Base-by-base conservation (phyloP, 2,113 vertebrate species). In the Trogon melanurus region DNA sequence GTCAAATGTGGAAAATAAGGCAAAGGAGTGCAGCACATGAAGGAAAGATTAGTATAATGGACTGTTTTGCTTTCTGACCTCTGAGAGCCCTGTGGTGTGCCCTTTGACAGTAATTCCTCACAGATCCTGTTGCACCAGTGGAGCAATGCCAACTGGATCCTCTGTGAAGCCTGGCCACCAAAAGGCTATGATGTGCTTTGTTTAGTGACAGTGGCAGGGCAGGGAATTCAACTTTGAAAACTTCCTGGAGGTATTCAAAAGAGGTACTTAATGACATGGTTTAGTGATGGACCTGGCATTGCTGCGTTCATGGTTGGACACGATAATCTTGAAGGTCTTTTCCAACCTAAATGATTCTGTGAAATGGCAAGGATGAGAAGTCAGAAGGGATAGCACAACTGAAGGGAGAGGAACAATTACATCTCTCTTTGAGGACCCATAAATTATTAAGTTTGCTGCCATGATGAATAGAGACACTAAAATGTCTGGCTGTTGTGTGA, bases 21-120 rank as follows among this genome's bases (percentile, higher is more conserved):
- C 9, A 1, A 62, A 89, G 8, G 36, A 79, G n/a, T n/a, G 48
- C 53, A 84, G 48, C 26, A 30, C 45, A 6, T 0, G 4, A 66
- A 85, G 67, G 41, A 53, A 79, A 65, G 25, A 47, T 44, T 47
- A 85, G 3, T 66, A 11, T 61, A 57, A 27, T 4, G 19, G 45
- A 3, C 6, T 79, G 10, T 41, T 70, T 58, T 32, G 1, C 56
- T 71, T 90, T 47, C 51, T 16, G 11, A 44, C 14, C 48, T 26
- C 1, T 0, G 5, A 54, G 16, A 65, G n/a, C 16, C 38, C 21
- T 48, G 36, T 60, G n/a, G n/a, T 0, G 0, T 47, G 45, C 36
- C 34, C 22, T 66, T 25, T 75, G 44, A 15, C 44, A 79, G 22
- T 47, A 62, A 81, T 3, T 22, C 21, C 3, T 1, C 70, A 11